Evolutionary conservation across 2,888 invertebrate species (phyloP).

Genomic region (Disparrhopalites patrizii): DNA sequence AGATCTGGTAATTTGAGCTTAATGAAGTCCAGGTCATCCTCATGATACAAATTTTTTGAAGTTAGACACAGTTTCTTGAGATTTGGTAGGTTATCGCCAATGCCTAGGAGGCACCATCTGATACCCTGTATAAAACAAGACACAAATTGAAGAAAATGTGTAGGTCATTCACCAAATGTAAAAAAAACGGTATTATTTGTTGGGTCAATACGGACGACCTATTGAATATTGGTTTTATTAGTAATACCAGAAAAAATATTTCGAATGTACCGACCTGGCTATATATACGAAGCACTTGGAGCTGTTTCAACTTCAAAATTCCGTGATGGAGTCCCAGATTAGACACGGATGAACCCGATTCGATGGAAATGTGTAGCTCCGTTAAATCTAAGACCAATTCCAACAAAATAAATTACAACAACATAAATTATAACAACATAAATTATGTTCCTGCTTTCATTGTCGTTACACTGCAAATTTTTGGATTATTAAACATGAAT

Average conservation of each 20-base stretch:
- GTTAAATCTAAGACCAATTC: not conserved
- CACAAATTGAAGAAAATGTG: no score
- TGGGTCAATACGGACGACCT: no score
- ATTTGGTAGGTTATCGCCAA: conserved; percentile 6
- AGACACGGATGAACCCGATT: not conserved
- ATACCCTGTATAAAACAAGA: no score
- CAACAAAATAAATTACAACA: not conserved
- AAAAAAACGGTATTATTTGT: no score
- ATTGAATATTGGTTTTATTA: no score
- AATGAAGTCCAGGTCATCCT: not conserved
- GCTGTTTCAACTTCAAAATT: not conserved
- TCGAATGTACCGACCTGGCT: no score
- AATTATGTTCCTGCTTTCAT: no score
- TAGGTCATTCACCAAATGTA: no score
- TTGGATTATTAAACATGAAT: no score
- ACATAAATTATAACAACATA: not conserved
- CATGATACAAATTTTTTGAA: not conserved
- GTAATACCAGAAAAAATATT: no score
- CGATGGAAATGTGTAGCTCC: conserved; percentile 5
- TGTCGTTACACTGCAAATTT: no score
- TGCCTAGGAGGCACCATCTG: not conserved
- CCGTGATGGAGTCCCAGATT: conserved; percentile 10
- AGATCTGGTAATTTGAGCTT: not conserved
- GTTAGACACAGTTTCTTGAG: not conserved
- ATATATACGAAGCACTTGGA: not conserved